Percentiles rank a stretch among this genome's conserved stretches.
Conservation (phyloP, 2,797 vertebrate species). For the Xiphophorus birchmanni region DNA sequence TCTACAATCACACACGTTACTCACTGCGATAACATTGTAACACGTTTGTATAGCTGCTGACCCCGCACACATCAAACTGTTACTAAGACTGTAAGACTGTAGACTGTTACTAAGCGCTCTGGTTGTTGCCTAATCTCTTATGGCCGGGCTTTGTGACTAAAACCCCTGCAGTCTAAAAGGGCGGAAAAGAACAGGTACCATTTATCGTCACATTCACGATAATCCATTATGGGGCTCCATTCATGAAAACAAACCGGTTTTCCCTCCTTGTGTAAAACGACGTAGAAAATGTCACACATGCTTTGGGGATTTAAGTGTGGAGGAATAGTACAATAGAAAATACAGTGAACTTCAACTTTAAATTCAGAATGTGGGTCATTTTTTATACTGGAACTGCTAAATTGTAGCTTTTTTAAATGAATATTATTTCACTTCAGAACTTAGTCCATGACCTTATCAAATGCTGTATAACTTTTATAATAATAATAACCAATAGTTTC, state of each 20-base stretch:
- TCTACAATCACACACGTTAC: not conserved
- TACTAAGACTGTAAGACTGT: not conserved
- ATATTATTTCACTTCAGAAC: not conserved
- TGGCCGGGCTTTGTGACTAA: not conserved
- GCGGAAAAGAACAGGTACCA: slow-evolving; percentile 64
- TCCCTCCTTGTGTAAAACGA: slow-evolving; percentile 33
- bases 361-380: not conserved
- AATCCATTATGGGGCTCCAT: slow-evolving; percentile 21
- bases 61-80: slow-evolving; percentile 1
- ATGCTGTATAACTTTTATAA: not conserved
- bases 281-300: slow-evolving; percentile 16
- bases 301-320: not conserved
- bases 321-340: not conserved
- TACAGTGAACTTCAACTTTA: not conserved
- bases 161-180: slow-evolving; percentile 6
- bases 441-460: not conserved
- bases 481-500: not conserved
- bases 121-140: slow-evolving; percentile 17
- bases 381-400: not conserved
- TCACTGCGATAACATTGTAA: slow-evolving; percentile 18
- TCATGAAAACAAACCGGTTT: slow-evolving; percentile 58
- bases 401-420: too few species aligned
- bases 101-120: slow-evolving; percentile 7
- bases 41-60: slow-evolving; percentile 26
- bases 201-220: slow-evolving; percentile 3